Evolutionary conservation across 1,140 invertebrate species (phyloP), one percentile per base, ranked within the genome.

Genomic region (Calliphora vicina): DNA sequence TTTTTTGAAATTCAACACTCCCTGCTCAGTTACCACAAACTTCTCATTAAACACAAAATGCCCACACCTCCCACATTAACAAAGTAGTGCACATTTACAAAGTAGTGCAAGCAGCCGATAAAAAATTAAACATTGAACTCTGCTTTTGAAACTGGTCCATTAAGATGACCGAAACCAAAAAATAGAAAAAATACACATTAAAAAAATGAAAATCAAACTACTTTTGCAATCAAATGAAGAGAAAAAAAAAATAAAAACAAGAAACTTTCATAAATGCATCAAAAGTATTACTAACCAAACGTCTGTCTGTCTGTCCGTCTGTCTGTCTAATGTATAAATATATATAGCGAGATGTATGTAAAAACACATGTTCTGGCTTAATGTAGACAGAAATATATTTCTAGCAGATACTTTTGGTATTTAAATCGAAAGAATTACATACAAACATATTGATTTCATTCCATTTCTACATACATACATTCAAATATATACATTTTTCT

Each of bases 361-460:
- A 12, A 50, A 50, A 50, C 12, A 50, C 45, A 50, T 50, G 45
- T 50, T 50, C 45, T 50, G 45, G 13, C 35, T 8, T 8, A 35
- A 10, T 35, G 35, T 35, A 35, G 35, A 35, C 35, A 35, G 6
- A 35, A 35, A 35, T 5, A 35, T 35, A 35, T 35, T 35, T 35
- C 6, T 35, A 10, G 12, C 12, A n/a, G 12, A 50, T 50, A 15
- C 45, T 50, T 50, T 20, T 67, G n/a, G 61, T 67, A 67, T 67
- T 67, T n/a, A 67, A 67, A 67, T 57, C 50, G 5, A 57, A 57
- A 6, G 1, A 57, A 6, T 57, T 67, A 67, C 23, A 35, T 67
- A 23, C 61, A 67, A 50, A 67, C n/a, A n/a, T 67, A 67, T 67
- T 67, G 61, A 67, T 67, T 67, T 67, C 61, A 67, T 67, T 67